Base-by-base conservation (phyloP, 2,888 invertebrate species). In the Habrosyne pyritoides region DNA sequence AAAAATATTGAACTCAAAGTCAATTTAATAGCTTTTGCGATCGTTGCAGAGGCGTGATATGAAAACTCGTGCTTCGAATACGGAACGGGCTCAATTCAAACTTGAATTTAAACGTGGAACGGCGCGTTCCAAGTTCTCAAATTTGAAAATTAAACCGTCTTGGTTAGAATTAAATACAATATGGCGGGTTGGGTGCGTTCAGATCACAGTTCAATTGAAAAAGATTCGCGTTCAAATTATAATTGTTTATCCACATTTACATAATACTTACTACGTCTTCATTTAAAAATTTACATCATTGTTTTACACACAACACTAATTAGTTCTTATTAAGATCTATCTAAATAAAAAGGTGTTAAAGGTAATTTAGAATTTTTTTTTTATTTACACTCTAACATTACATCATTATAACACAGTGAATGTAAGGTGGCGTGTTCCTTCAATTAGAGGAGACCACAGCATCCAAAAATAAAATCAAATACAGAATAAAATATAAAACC, bases 61-160 rank as follows among this genome's bases (percentile, higher is more conserved):
- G 83, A 87, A 86, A 89, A 85, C 84, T 85, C 90, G 89, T 87
- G 89, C 83, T 75, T 71, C 71, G 89, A 86, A 88, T 91, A 83
- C 86, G 79, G 80, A 87, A 80, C 85, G 78, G 77, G 81, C 81
- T 84, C 88, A 85, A 89, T 88, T 86, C 87, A 84, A 91, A 91
- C 89, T 90, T 87, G 85, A 87, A 91, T 89, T 89, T 87, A 86
- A 88, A 90, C 86, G 81, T 81, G 73, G 85, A 85, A 77, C 78
- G 77, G 73, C 71, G 80, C 78, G 83, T 81, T 81, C 84, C 84
- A 89, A 91, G 87, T 90, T 89, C 87, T 85, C 77, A 84, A 89
- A 88, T 89, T 90, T 80, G 87, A 84, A 89, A 91, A 89, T 90
- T 89, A 87, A 86, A 85, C 78, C 83, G 84, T 86, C 86, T 89